These are phyloP conservation scores for Dipodomys merriami DNA, from an alignment of 2,113 vertebrate species.

Conservation along the genomic window DNA sequence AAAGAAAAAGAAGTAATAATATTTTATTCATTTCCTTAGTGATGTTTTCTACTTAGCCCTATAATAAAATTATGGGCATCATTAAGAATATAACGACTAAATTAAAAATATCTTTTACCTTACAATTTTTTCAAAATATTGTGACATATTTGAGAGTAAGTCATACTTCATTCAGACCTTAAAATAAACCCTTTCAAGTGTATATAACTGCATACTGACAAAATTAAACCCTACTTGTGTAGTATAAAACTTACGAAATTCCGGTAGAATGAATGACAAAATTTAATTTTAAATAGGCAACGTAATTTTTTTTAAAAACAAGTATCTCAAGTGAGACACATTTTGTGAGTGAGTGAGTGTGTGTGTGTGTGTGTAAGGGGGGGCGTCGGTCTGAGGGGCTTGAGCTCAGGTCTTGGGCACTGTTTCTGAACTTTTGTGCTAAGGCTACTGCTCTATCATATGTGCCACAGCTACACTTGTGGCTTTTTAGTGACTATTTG, in stretches of 20 bases:
- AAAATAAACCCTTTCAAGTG: constrained; percentile 27
- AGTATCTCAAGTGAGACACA: no score
- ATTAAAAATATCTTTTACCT: neutral
- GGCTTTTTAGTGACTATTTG: no score
- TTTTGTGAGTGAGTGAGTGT: no score
- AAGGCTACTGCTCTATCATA: no score
- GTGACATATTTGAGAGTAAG: neutral
- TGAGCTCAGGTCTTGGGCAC: no score
- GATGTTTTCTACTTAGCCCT: neutral
- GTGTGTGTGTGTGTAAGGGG: no score
- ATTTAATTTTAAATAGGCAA: neutral
- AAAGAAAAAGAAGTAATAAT: no score
- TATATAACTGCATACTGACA: neutral
- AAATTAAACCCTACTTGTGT: neutral
- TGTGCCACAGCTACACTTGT: no score
- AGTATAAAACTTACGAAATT: neutral
- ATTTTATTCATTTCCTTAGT: neutral
- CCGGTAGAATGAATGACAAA: neutral
- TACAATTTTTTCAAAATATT: neutral
- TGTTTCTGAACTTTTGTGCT: no score
- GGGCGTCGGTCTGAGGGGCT: no score
- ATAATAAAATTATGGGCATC: neutral
- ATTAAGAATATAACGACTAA: neutral
- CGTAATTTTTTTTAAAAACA: neutral
- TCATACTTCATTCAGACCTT: neutral